Evolutionary conservation across 2,888 invertebrate species (phyloP).

Genomic region (Hipparchia semele): DNA sequence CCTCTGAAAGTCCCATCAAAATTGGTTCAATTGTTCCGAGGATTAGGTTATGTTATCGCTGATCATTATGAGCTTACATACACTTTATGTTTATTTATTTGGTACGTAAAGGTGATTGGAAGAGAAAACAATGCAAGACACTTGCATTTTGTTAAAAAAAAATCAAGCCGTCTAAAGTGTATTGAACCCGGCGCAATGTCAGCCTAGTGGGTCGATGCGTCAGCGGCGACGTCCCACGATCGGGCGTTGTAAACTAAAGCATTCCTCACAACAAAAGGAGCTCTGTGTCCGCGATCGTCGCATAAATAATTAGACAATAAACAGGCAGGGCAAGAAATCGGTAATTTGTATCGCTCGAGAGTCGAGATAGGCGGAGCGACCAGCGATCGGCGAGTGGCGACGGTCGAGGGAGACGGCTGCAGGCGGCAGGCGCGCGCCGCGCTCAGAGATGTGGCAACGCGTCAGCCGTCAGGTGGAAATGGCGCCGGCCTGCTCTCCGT

Average conservation of each 20-base stretch:
- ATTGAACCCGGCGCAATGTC: slow-evolving; percentile 72
- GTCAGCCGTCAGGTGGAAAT: slow-evolving; percentile 83
- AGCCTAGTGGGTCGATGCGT: slow-evolving; percentile 72
- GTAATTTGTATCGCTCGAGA: slow-evolving; percentile 73
- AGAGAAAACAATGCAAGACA: slow-evolving; percentile 1
- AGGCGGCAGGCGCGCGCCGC: slow-evolving; percentile 72
- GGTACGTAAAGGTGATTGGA: too few species aligned
- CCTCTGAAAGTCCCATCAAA: too few species aligned
- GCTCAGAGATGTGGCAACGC: slow-evolving; percentile 79
- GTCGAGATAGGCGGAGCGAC: slow-evolving; percentile 73
- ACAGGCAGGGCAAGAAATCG: slow-evolving; percentile 79
- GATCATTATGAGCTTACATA: too few species aligned
- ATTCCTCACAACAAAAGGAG: slow-evolving; percentile 70
- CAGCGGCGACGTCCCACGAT: slow-evolving; percentile 56
- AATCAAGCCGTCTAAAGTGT: slow-evolving; percentile 58
- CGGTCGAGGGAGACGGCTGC: slow-evolving; percentile 67
- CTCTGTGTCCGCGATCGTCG: slow-evolving; percentile 69
- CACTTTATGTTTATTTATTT: too few species aligned
- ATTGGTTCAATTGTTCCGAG: too few species aligned
- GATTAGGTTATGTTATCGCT: too few species aligned
- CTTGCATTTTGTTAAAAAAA: slow-evolving; percentile 21
- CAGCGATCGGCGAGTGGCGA: not conserved
- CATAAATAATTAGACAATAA: slow-evolving; percentile 82
- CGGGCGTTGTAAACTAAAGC: slow-evolving; percentile 62
- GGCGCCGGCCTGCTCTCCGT: slow-evolving; percentile 70